Evolutionary conservation across 2,797 vertebrate genomes (phyloP), one percentile per base, ranked within the genome.

Genomic region (Chrysolophus pictus): DNA sequence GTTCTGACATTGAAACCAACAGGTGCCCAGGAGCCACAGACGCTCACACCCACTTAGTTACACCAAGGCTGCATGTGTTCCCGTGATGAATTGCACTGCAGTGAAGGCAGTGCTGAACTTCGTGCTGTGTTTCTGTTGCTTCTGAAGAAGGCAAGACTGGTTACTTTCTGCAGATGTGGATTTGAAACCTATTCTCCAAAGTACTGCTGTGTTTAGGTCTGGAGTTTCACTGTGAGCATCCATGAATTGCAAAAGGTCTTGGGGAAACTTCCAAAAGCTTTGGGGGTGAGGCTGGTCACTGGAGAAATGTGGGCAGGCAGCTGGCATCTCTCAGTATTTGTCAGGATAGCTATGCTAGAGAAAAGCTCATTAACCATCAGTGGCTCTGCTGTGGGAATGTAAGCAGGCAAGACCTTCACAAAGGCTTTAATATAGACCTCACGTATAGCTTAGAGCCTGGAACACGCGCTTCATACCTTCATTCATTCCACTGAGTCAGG

Each of bases 1-100:
- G 14, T 86, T 46, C 64, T 79, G 79, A 79, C 70, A 55, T 73
- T 42, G 71, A 92, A 94, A 88, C 60, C 74, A 88, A 87, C 85
- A 96, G 94, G 83, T 90, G 71, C 44, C 31, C 58, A 76, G 68
- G 49, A 86, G 68, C 60, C 2, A 0, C 56, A 72, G 79, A 33
- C 28, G 8, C 51, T 71, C 65, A 90, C 28, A 62, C 55, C 18
- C 70, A 17, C 63, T 78, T 47, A 39, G 42, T 58, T 75, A 55
- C 47, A 91, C 56, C 19, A 10, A 58, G 41, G 42, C 44, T 69
- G 24, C 53, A 37, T 1, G 0, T 19, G 39, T 79, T 86, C 29
- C 39, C 64, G 28, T 21, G n/a, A 44, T 31, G 60, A 71, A 22
- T 4, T 1, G 2, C n/a, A 63, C 12, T 17, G 23, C 23, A 69